Base-by-base conservation (phyloP, 2,888 invertebrate species). In the Stenolophus ochropezus region DNA sequence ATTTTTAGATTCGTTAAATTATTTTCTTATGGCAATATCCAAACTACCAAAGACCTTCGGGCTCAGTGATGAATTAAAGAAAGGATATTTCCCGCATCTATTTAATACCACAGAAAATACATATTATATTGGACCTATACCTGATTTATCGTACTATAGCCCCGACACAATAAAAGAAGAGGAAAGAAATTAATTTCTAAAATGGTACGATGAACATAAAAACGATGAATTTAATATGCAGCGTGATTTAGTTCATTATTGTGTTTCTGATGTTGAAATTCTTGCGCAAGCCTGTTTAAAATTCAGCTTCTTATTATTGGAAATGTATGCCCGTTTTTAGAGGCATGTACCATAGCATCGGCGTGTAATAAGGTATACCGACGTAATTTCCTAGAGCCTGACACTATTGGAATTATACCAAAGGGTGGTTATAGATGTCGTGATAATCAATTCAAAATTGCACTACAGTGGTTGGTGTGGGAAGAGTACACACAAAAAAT, bases 1-100 rank as follows among this genome's bases (percentile, higher is more conserved):
- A 47, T 86, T 86, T 83, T 82, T 85, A 20, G 85, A 86, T 56
- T 84, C 84, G 69, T 58, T 85, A 2, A 86, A 85, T 83, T 86
- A 86, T 81, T 85, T 87, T 51, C 86, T 85, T 4, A 86, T 86
- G 85, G 73, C 83, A 20, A 79, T 86, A 5, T 42, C 82, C 1
- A 81, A 77, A 23, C 27, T 87, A 4, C 85, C 86, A 2, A 85
- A 85, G 83, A 84, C 85, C 1, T 85, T 87, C 75, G 85, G 83
- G 25, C 81, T 87, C 4, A 16, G 16, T 81, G 8, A 80, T 0
- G 61, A 71, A 5, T 27, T 75, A 1, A 83, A 82, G 25, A 83
- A 86, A 82, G 85, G 85, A 0, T 83, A 84, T 65, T 86, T 86
- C 82, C 86, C 85, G 0, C 84, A 86, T 78, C 61, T 85, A 2